These are phyloP conservation scores for Saccopteryx leptura DNA, from an alignment of 2,113 vertebrate genomes.

Conservation along the genomic window DNA sequence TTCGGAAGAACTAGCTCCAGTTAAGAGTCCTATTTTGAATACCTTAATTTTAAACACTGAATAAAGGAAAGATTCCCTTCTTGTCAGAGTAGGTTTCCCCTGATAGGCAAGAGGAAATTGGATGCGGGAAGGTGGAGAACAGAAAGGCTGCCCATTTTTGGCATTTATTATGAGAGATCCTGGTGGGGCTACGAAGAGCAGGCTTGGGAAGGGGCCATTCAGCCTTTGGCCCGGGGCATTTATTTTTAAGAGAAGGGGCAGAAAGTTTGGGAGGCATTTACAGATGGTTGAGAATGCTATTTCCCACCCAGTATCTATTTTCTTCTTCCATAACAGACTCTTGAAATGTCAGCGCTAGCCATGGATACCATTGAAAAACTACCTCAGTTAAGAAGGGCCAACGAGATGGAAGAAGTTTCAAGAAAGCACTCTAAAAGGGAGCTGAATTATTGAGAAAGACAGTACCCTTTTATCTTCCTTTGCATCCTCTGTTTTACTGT, in stretches of 20 bases:
- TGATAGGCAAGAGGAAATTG: background rate
- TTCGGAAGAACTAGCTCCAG: background rate
- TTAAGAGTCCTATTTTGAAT: background rate
- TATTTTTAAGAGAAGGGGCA: background rate
- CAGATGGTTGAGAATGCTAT: background rate
- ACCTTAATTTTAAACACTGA: background rate
- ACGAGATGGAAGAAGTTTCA: background rate
- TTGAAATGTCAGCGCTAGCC: background rate
- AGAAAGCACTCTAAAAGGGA: conserved; percentile 5
- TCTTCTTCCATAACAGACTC: background rate
- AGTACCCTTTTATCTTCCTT: background rate
- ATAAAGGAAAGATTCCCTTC: background rate
- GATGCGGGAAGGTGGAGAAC: background rate
- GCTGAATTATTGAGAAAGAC: background rate
- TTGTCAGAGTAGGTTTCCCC: background rate
- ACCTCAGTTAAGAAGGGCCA: background rate
- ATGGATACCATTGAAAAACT: background rate
- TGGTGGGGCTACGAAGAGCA: background rate
- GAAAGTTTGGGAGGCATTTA: background rate
- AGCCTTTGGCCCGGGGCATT: background rate
- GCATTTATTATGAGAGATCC: background rate
- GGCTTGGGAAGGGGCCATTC: background rate
- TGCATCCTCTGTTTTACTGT: background rate
- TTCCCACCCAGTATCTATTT: background rate
- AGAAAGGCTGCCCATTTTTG: background rate